These are phyloP conservation scores for Phymatocera aterrima DNA, from an alignment of 2,888 invertebrate genomes.

Conservation along the genomic window DNA sequence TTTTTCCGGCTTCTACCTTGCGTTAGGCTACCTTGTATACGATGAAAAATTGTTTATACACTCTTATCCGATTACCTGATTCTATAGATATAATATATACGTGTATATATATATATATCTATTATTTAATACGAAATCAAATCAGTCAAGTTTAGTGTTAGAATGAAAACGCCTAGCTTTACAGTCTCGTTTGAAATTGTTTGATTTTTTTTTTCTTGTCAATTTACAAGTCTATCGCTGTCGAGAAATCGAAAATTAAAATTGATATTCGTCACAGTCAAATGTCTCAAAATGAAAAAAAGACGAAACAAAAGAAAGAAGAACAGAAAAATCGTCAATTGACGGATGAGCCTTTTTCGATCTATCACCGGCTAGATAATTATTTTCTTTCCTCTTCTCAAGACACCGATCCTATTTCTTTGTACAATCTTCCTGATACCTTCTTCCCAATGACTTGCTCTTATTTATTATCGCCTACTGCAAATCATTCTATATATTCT, in stretches of 20 bases:
- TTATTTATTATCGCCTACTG: constrained; percentile 12
- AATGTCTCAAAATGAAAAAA: not conserved
- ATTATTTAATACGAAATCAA: not conserved
- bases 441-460: not conserved
- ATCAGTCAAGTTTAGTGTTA: constrained; percentile 32
- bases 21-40: constrained; percentile 36
- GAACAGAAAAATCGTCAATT: not conserved
- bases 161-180: constrained; percentile 14
- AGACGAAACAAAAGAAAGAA: not conserved
- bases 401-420: not conserved
- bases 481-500: constrained; percentile 34
- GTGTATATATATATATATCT: no score
- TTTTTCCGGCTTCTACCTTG: constrained; percentile 13
- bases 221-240: not conserved
- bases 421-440: not conserved
- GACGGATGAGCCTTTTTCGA: not conserved
- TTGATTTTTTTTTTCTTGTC: not conserved
- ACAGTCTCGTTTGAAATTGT: not conserved
- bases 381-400: not conserved
- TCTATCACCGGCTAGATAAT: no score
- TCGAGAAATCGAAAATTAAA: not conserved
- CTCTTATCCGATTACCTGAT: constrained; percentile 36
- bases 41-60: constrained; percentile 40
- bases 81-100: constrained; percentile 31
- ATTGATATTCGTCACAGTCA: not conserved